Evolutionary conservation across 2,797 vertebrate species (phyloP), one percentile per base, ranked within the genome.

Genomic region (Myotis planiceps): DNA sequence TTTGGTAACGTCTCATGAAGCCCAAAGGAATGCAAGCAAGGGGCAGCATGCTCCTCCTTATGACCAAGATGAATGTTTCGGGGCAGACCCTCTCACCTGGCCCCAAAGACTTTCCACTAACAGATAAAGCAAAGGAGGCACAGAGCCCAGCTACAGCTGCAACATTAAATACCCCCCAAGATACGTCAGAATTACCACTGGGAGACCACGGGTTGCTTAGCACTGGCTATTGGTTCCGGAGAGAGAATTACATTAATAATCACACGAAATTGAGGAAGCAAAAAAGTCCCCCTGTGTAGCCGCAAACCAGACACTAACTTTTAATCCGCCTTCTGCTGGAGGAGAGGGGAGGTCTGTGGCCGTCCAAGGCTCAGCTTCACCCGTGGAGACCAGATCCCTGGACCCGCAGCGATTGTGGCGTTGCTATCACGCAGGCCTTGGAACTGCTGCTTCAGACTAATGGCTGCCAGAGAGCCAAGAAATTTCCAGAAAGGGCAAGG

Each of bases 161-260:
- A 78, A 78, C 88, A 88, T 51, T n/a, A 76, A 88, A 88, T 18
- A 55, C 53, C 18, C 81, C 60, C 71, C 6, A 49, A 96, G 60
- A 84, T 4, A 49, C 25, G 9, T 66, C 84, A 29, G 91, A 93
- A 58, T 92, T 76, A 45, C 13, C 63, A 23, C 18, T 45, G 80
- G 68, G 71, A 49, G 39, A 92, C 51, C 87, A 76, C 37, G 71
- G 55, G 58, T 78, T 92, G 66, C 88, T 72, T 55, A 90, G 76
- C 29, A 32, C 60, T 88, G 78, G 39, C 37, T 90, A 27, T 85
- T 27, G 78, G 79, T 88, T 87, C 58, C 68, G 34, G 72, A 60
- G 95, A 80, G 14, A 94, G 88, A 92, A 88, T 9, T 14, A 85
- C 68, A 78, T 72, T 66, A 80, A 90, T 92, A 92, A 89, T 69